Base-by-base conservation (phyloP, 2,113 vertebrate species). In the Craseonycteris thonglongyai region DNA sequence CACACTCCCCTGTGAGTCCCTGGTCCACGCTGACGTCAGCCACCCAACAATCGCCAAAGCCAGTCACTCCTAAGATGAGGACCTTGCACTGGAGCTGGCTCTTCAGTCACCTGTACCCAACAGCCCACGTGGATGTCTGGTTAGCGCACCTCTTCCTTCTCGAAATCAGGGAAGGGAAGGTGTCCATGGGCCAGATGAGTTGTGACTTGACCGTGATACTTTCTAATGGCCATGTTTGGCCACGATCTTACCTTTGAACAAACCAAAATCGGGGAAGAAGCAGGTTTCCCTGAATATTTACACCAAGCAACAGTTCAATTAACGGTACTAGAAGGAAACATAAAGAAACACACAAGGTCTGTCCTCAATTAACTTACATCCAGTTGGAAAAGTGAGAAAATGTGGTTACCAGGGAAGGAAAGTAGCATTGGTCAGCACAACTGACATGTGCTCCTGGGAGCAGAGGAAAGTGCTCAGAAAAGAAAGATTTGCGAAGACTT, bases 41-140 rank as follows among this genome's bases (percentile, higher is more conserved):
- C 38, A 63, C 33, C 45, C 72, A 83, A 88, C 8, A 72, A 89
- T 40, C 86, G 28, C 51, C 71, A 63, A 94, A 94, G 51, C 54
- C 59, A 94, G 79, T 26, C 14, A 47, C 66, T 80, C 94, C 91
- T 93, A 95, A 92, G 96, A 85, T 94, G 71, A 93, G 68, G 89
- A 63, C 19, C 61, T 33, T 59, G 18, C 4, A 42, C 19, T 79
- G 26, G 35, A 85, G 42, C 47, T 26, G 15, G 65, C 76, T 69
- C 79, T 65, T 78, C 40, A 35, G 5, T 72, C 75, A 58, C 33
- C 42, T 72, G 15, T 21, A 42, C 47, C 35, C 63, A n/a, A 51
- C 30, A 35, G 8, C 21, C 65, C 16, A 84, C 12, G 18, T 49
- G 63, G 35, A 69, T 40, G 30, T 49, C 84, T 51, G 12, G 26